Conservation (phyloP, 1,140 invertebrate species). For the Leptopilina clavipes region DNA sequence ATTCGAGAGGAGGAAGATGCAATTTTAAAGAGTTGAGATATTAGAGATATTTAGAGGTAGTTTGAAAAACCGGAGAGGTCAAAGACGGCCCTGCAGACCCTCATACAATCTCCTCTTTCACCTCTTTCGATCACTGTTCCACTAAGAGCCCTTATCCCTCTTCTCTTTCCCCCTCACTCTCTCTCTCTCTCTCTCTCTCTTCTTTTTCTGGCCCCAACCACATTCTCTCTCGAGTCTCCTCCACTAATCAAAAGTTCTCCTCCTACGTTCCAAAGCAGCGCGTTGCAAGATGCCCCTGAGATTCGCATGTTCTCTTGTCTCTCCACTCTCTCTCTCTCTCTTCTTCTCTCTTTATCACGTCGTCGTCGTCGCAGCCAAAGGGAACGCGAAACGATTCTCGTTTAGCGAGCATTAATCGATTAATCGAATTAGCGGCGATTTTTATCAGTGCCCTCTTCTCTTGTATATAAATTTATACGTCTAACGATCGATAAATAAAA, state of each 20-base stretch:
- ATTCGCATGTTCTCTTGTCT: conserved; percentile 29
- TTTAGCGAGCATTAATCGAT: conserved; percentile 32
- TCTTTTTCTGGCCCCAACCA: conserved; percentile 27
- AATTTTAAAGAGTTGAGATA: conserved; percentile 23
- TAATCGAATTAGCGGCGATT: conserved; percentile 33
- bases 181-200: neutral
- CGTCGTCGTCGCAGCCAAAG: neutral
- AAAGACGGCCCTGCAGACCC: conserved; percentile 32
- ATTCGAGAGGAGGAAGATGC: neutral
- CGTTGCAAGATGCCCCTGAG: conserved; percentile 34
- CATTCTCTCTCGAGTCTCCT: conserved; percentile 25
- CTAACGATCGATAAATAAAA: conserved; percentile 26
- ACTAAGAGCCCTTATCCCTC: conserved; percentile 20
- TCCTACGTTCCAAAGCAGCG: conserved; percentile 33
- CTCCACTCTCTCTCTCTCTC: neutral
- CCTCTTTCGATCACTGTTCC: conserved; percentile 10
- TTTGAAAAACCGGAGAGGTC: conserved; percentile 25
- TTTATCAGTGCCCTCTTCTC: conserved; percentile 27
- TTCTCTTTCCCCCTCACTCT: neutral
- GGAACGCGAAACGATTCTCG: conserved; percentile 25
- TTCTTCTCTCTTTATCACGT: conserved; percentile 7
- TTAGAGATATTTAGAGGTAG: conserved; percentile 30
- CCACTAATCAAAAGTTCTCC: conserved; percentile 33
- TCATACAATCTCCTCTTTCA: conserved; percentile 21
- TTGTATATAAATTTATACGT: conserved; percentile 23